A percentile compares a stretch with the other conserved stretches of the same genome.
Conservation (phyloP, 2,113 vertebrate species). For the Mustela nigripes region DNA sequence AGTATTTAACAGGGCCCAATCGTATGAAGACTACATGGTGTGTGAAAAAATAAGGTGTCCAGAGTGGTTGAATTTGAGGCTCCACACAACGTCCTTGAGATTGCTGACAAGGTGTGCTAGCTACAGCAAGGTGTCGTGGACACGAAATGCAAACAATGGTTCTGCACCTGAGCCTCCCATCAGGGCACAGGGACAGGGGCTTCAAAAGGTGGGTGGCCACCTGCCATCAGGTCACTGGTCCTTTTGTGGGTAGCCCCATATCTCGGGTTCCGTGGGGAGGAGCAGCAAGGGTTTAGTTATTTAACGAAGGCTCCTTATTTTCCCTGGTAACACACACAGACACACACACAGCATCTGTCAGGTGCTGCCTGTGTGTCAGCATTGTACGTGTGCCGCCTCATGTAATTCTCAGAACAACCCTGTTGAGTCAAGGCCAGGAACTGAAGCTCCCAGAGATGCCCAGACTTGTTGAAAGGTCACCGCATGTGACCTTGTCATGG, state of each 20-base stretch:
- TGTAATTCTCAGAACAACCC: neutral
- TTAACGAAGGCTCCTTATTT: neutral
- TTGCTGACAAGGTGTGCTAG: neutral
- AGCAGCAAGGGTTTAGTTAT: neutral
- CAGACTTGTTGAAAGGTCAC: neutral
- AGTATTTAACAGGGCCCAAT: neutral
- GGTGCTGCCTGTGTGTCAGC: neutral
- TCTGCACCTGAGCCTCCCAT: neutral
- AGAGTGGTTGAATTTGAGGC: neutral
- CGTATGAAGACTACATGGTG: no score
- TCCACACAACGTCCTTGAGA: neutral
- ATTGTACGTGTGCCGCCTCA: neutral
- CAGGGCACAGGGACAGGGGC: neutral
- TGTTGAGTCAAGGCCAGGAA: neutral
- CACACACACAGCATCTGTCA: neutral
- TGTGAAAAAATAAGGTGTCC: neutral
- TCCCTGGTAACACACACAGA: neutral
- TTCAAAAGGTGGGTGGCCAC: neutral
- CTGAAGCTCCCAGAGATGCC: neutral
- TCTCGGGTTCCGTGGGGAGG: neutral
- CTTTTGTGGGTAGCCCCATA: neutral
- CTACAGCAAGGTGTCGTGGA: accelerated
- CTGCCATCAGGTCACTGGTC: neutral
- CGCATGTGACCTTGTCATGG: neutral
- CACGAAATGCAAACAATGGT: neutral